A percentile compares a stretch with the other conserved stretches of the same genome.
Evolutionary conservation across 2,797 vertebrate species (phyloP).

Genomic region (Ctenopoma kingsleyae): DNA sequence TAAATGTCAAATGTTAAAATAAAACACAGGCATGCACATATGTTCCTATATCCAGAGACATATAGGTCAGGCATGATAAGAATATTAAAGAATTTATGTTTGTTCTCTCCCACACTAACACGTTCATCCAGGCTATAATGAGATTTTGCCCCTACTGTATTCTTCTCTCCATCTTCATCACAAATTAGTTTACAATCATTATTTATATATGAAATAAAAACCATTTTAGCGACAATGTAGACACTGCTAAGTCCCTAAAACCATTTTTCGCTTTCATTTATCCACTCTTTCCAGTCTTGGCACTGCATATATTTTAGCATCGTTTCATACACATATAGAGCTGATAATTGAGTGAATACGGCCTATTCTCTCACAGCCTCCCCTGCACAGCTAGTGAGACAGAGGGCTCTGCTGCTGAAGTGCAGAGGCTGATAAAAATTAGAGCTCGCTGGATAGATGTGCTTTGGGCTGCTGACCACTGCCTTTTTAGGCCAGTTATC

Average conservation of each 20-base stretch:
- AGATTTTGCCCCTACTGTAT: constrained; percentile 42
- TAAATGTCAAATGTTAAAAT: constrained; percentile 9
- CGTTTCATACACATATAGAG: constrained; percentile 30
- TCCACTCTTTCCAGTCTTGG: constrained; percentile 56
- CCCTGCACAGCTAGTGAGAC: constrained; percentile 47
- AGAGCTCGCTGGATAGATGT: constrained; percentile 58
- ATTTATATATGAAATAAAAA: constrained; percentile 62
- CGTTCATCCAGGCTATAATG: constrained; percentile 44
- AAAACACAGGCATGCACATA: constrained; percentile 22
- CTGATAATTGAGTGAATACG: constrained; percentile 60
- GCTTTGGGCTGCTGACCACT: constrained; percentile 63
- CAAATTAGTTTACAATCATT: constrained; percentile 57
- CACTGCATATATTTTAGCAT: constrained; percentile 40
- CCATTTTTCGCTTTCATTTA: constrained; percentile 64
- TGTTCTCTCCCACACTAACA: constrained; percentile 9
- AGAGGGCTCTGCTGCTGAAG: constrained; percentile 46
- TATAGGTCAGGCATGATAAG: constrained; percentile 46
- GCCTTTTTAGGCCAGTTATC: constrained; percentile 67
- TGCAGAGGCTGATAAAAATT: constrained; percentile 64
- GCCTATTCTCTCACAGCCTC: constrained; percentile 48
- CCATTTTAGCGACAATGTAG: constrained; percentile 61
- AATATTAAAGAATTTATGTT: constrained; percentile 46
- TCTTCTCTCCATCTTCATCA: constrained; percentile 36
- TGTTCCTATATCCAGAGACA: constrained; percentile 30
- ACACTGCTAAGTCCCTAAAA: constrained; percentile 62